These are phyloP conservation scores for rat (Rattus norvegicus) DNA, from an alignment of 2,113 vertebrate genomes.

Conservation along the genomic window GRCr8 NC_086022.1:182784501-182785000, in stretches of 20 bases:
- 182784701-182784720: slow-evolving; percentile 98
- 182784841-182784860: fast-evolving
- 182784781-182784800: slow-evolving; percentile 93
- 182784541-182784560: background rate
- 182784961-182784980: background rate
- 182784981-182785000: background rate
- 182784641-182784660: slow-evolving; percentile 92
- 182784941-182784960: background rate
- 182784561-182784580: background rate
- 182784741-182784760: slow-evolving; percentile 92
- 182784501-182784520: too few relatives aligned
- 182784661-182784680: slow-evolving; percentile 94
- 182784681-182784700: slow-evolving; percentile 97
- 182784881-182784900: background rate
- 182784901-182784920: background rate
- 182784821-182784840: slow-evolving; percentile 86
- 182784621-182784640: slow-evolving; percentile 85
- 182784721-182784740: slow-evolving; percentile 93
- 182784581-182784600: slow-evolving; percentile 81
- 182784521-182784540: too few relatives aligned
- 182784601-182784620: slow-evolving; percentile 69
- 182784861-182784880: too few relatives aligned
- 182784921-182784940: background rate
- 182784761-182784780: slow-evolving; percentile 95
- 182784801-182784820: slow-evolving; percentile 93